Evolutionary conservation across 1,140 invertebrate species (phyloP), one percentile per base, ranked within the genome.

Genomic region (Aleiodes sp.): DNA sequence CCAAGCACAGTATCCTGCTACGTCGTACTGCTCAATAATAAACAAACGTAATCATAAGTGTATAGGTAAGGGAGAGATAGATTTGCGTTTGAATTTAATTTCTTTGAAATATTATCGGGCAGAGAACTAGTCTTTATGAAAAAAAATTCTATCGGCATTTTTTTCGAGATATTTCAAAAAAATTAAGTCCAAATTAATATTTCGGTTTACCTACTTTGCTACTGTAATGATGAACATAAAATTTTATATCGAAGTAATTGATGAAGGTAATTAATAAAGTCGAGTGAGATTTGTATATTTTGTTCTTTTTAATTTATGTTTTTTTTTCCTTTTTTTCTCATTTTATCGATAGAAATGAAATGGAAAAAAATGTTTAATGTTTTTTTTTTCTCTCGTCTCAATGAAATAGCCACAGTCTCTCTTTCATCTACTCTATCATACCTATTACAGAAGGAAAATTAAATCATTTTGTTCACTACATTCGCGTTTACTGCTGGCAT

Each of bases 221-320:
- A n/a, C n/a, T n/a, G n/a, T n/a, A n/a, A n/a, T n/a, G n/a, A n/a
- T n/a, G n/a, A n/a, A n/a, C n/a, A n/a, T n/a, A n/a, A n/a, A n/a
- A n/a, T n/a, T n/a, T n/a, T n/a, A n/a, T n/a, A n/a, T 12, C n/a
- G 12, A 43, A 16, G 14, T 43, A n/a, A 1, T 14, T 43, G n/a
- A 16, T 43, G n/a, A 43, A 43, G 19, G 7, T 16, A 43, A 43
- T 12, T n/a, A 2, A 12, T 43, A 43, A 12, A 43, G 39, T 43
- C 29, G 19, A 31, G 1, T 33, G 9, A 24, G 14, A 59, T 59
- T 71, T 64, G 16, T 61, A 26, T 70, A 43, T 28, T 70, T 72
- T n/a, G n/a, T n/a, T n/a, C n/a, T n/a, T 19, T 61, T 65, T 63
- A 64, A 71, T 68, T 69, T 52, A 60, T 69, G 16, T 63, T 68